These are phyloP conservation scores for Lutraria lutraria DNA, from an alignment of 2,888 invertebrate species.

Conservation along the genomic window DNA sequence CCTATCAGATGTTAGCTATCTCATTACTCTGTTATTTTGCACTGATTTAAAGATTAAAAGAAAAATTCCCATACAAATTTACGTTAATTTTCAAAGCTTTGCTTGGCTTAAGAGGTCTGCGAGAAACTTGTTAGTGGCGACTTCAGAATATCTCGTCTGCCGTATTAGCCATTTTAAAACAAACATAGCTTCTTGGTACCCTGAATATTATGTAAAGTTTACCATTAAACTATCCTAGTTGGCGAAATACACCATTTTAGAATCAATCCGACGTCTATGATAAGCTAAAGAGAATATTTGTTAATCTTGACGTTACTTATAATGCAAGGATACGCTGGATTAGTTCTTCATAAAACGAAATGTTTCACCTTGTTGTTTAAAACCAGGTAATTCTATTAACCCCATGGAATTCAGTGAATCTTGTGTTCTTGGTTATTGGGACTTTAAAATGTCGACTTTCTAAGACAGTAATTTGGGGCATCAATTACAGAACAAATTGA, in stretches of 20 bases:
- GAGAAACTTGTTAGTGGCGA: constrained; percentile 35
- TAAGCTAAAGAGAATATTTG: background rate
- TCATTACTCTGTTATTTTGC: constrained; percentile 38
- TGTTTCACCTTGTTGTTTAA: background rate
- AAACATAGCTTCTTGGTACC: background rate
- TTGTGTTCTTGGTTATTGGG: too few relatives aligned
- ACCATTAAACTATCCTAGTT: background rate
- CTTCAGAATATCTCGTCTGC: constrained; percentile 32
- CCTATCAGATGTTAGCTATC: constrained; percentile 48
- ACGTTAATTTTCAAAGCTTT: constrained; percentile 45
- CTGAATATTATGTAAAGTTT: background rate
- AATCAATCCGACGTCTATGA: background rate
- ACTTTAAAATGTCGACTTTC: too few relatives aligned
- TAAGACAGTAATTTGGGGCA: too few relatives aligned
- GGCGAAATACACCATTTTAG: background rate
- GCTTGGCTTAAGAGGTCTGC: constrained; percentile 38
- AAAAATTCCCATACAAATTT: constrained; percentile 53
- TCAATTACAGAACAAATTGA: too few relatives aligned
- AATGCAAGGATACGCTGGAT: background rate
- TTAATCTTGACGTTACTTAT: too few relatives aligned
- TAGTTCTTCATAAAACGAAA: background rate
- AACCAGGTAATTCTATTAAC: too few relatives aligned
- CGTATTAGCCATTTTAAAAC: constrained; percentile 10
- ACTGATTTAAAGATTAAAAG: constrained; percentile 54
- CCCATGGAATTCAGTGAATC: too few relatives aligned